Evolutionary conservation across 2,888 invertebrate species (phyloP), one percentile per base, ranked within the genome.

Genomic region (Julus scandinavius): DNA sequence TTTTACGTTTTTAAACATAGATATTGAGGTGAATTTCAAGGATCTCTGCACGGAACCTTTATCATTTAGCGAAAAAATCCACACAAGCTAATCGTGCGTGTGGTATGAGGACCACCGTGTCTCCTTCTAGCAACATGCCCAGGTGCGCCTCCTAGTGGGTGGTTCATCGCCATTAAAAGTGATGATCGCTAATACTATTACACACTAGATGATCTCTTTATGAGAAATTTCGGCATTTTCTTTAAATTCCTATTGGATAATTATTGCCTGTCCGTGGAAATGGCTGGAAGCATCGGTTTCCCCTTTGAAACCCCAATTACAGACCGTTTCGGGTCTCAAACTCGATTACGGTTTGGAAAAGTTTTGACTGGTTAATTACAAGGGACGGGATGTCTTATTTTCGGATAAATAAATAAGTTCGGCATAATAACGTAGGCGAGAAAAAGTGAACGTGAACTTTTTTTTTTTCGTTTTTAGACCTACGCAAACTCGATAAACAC

Each of bases 401-500:
- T 72, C 29, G 72, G 72, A 72, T 20, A 72, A 72, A 72, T 72
- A 72, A 72, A 72, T 72, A 72, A 29, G 58, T 72, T 72, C 29
- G 72, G n/a, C 72, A 72, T 72, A 6, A 72, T 13, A 72, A 72
- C 72, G 72, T 72, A 29, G 72, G 72, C 72, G 72, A 72, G 72
- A 72, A 72, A 72, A n/a, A n/a, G 72, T 72, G 29, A 72, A 72
- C 72, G 29, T 29, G 29, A n/a, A 29, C 1, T 72, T 29, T 20
- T 29, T 72, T 72, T 72, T 72, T 72, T 72, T 72, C 1, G n/a
- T 72, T 72, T 29, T 72, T 9, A 72, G 72, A 20, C 72, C 20
- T 29, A 29, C 20, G 20, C 72, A 72, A 72, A 20, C 58, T n/a
- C n/a, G 58, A 58, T 58, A 58, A 58, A 58, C 72, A 29, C 72